Conservation (phyloP, 2,113 vertebrate species). For the Callipepla squamata region DNA sequence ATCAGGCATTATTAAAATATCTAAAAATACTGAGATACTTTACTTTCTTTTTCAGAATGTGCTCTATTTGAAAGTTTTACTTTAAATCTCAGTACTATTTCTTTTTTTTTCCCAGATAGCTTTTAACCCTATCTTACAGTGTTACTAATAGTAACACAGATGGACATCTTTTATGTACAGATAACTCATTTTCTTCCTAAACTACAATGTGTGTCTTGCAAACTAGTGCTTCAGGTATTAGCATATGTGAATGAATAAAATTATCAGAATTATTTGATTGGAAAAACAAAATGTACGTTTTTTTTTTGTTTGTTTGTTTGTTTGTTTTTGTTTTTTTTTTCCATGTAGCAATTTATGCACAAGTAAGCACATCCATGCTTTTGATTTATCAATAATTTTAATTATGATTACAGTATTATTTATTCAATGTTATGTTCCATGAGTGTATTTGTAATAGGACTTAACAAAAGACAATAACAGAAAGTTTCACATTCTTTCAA, state of each 20-base stretch:
- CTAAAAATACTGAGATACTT: neutral
- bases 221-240: neutral
- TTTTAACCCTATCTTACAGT: neutral
- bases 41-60: neutral
- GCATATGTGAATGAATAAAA: neutral
- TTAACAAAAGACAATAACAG: neutral
- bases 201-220: neutral
- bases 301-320: no score
- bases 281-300: neutral
- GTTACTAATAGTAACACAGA: neutral
- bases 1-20: neutral
- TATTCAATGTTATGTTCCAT: conserved; percentile 18
- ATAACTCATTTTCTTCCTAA: neutral
- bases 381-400: neutral
- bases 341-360: neutral
- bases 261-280: neutral
- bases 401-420: conserved; percentile 23
- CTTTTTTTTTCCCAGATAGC: neutral
- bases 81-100: neutral
- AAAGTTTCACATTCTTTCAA: neutral
- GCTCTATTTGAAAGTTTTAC: neutral
- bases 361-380: neutral
- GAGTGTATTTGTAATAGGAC: neutral
- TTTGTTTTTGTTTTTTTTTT: neutral
- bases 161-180: neutral